Evolutionary conservation across 2,888 invertebrate genomes (phyloP), one percentile per base, ranked within the genome.

Genomic region (Athetis lepigone): DNA sequence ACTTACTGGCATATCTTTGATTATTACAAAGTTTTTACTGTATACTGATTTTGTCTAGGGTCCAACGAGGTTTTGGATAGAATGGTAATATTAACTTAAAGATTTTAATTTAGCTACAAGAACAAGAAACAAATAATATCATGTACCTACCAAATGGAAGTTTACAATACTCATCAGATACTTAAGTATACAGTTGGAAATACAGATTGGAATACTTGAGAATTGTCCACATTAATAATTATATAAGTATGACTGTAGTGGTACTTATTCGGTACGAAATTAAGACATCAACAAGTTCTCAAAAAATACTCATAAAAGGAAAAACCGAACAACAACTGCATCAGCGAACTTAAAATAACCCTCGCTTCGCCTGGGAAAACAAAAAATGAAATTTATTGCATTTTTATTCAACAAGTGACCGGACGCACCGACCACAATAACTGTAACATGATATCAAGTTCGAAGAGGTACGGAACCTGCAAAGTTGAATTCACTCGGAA

Each of bases 371-470:
- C 42, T 33, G 55, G 42, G 23, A 71, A 70, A 70, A 55, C 8
- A 55, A 55, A 59, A 46, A 64, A 49, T 19, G 47, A 47, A 52
- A 69, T 60, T 54, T 40, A 69, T 75, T 61, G 70, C 46, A 75
- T 70, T 75, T 75, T 70, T 75, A 70, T 62, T 45, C 58, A 47
- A 36, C 40, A 42, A 47, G 40, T 58, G 59, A 74, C 62, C 74
- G 77, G 74, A 77, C 55, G 68, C 74, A 16, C 21, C 39, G 37
- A 43, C 46, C 39, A 43, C 57, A 59, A 54, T 76, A 79, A 76
- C 77, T 76, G 80, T 79, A 79, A 57, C 68, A 59, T 47, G 64
- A 68, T 79, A 77, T 76, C 73, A 72, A 64, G 73, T 63, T 77
- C 21, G 56, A 70, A 71, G 73, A 67, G 78, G 61, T 70, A 62